Conservation (phyloP, 2,797 vertebrate genomes). For the Hylomyscus alleni region DNA sequence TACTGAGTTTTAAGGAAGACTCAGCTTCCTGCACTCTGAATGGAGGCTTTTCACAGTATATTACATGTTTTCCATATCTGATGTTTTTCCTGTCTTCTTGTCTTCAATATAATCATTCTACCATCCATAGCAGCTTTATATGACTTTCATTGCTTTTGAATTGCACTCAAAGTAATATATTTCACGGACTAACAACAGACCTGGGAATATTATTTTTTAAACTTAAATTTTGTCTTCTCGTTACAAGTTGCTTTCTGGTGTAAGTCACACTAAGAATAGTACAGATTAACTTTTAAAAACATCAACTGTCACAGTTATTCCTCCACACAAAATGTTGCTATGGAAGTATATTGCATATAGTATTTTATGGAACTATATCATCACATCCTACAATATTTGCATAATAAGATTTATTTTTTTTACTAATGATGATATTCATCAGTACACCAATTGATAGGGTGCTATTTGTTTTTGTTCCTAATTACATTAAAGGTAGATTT, state of each 20-base stretch:
- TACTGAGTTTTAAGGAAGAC: neutral
- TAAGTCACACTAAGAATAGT: neutral
- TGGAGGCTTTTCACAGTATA: neutral
- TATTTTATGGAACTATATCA: slow-evolving; percentile 3
- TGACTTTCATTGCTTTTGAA: neutral
- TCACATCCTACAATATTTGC: neutral
- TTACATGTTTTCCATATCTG: neutral
- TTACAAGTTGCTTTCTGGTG: neutral
- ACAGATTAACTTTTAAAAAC: neutral
- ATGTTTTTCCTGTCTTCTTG: neutral
- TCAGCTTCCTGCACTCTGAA: neutral
- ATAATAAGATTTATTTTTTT: neutral
- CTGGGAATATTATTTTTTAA: neutral
- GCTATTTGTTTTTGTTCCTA: neutral
- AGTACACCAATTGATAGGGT: neutral
- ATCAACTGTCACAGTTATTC: neutral
- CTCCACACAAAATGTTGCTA: neutral
- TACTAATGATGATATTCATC: slow-evolving; percentile 24
- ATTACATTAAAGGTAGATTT: neutral
- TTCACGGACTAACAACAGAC: neutral
- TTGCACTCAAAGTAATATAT: neutral
- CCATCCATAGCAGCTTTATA: neutral
- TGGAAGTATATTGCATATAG: neutral
- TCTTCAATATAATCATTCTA: neutral
- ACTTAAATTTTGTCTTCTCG: slow-evolving; percentile 40